Base-by-base conservation (phyloP, 2,113 vertebrate species). In the Lathamus discolor region DNA sequence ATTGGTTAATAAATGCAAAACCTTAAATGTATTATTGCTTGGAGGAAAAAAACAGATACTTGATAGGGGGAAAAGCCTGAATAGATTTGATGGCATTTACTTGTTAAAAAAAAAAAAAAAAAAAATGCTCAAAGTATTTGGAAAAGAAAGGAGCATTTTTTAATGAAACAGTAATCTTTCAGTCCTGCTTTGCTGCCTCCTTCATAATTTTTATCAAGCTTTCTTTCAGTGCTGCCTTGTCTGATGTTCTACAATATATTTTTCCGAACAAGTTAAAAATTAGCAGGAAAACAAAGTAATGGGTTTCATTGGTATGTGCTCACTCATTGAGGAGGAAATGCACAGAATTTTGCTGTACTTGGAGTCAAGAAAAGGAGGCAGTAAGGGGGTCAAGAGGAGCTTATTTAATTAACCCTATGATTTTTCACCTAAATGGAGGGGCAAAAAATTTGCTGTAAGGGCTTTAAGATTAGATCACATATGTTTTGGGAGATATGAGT, bases 1-100 rank as follows among this genome's bases (percentile, higher is more conserved):
- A 25, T 17, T 88, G 75, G 43, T 83, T 95, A 83, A 81, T 68
- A 83, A 74, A 78, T 78, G 68, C 72, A 81, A 83, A 94, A 76
- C 33, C 28, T 78, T 43, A 75, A 88, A 54, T 44, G n/a, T 63
- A 70, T 64, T 80, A 51, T 23, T 83, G 28, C 59, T 67, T 48
- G 35, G 39, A 39, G 13, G 55, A 86, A 85, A 46, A 83, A 91
- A 66, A 2, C 18, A 85, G 51, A 46, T 74, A 31, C 12, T 74
- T 78, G 16, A 41, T 77, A 93, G 11, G 4, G 17, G 4, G 73
- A 86, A 86, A 68, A 41, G 57, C 64, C 64, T 69, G 1, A 76
- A 67, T 46, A 35, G 15, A 29, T 44, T 69, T 62, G 14, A 44
- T 5, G 3, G 48, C 14, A 37, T 59, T 49, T 43, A n/a, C 13